These are phyloP conservation scores for Trisateles emortualis DNA, from an alignment of 2,888 invertebrate species.

Conservation along the genomic window DNA sequence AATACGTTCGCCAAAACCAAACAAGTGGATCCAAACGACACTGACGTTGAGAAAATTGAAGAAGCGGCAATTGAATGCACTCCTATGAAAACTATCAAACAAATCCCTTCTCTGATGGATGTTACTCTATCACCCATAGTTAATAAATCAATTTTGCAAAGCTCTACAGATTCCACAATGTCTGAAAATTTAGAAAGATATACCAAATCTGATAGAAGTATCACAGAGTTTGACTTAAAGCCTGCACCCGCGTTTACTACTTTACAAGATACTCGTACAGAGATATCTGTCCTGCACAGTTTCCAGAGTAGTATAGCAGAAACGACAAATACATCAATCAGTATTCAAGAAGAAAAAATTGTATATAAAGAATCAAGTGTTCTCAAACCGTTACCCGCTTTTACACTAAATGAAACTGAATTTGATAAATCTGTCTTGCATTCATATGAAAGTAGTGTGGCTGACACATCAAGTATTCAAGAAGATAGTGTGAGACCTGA, in stretches of 20 bases:
- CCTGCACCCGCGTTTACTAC: constrained; percentile 66
- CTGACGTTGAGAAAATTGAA: constrained; percentile 53
- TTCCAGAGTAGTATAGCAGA: constrained; percentile 69
- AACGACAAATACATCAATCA: constrained; percentile 54
- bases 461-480: constrained; percentile 52
- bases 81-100: constrained; percentile 71
- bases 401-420: constrained; percentile 65
- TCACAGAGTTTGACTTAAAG: constrained; percentile 47
- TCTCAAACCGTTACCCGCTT: constrained; percentile 59
- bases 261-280: constrained; percentile 63
- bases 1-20: constrained; percentile 78
- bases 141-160: constrained; percentile 75
- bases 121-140: constrained; percentile 78
- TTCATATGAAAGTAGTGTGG: constrained; percentile 64
- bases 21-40: constrained; percentile 58
- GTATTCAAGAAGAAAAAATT: constrained; percentile 50
- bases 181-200: constrained; percentile 57
- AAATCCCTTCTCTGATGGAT: constrained; percentile 67
- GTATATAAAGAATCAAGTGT: constrained; percentile 35
- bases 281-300: constrained; percentile 72
- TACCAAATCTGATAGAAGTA: constrained; percentile 50
- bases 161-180: constrained; percentile 65
- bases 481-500: constrained; percentile 46
- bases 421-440: constrained; percentile 69
- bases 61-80: constrained; percentile 68